These are phyloP conservation scores for Bombus ignitus DNA, from an alignment of 1,140 invertebrate species.

Conservation along the genomic window DNA sequence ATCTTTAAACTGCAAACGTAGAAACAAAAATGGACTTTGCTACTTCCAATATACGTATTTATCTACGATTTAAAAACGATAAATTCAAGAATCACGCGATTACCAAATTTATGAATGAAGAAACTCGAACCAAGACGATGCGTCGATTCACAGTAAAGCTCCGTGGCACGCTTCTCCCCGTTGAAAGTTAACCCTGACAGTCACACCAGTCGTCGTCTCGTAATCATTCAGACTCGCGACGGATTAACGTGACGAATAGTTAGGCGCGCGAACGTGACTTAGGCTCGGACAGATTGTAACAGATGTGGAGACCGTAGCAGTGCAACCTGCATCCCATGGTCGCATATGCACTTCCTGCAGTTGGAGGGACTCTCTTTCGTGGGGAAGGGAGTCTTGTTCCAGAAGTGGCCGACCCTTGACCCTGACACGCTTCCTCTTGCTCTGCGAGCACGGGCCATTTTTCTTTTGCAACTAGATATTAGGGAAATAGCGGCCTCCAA, in stretches of 20 bases:
- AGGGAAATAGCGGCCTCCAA: no score
- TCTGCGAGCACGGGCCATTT: not conserved
- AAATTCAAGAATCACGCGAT: no score
- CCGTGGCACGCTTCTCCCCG: conserved; percentile 7
- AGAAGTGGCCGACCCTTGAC: conserved; percentile 28
- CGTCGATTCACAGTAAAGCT: not conserved
- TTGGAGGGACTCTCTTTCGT: conserved; percentile 49
- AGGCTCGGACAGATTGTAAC: conserved; percentile 58
- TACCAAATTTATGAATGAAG: not conserved
- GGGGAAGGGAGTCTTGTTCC: not conserved
- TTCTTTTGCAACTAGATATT: not conserved
- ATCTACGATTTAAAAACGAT: no score
- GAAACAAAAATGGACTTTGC: no score
- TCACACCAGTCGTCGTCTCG: conserved; percentile 45
- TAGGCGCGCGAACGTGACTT: conserved; percentile 66
- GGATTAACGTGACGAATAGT: conserved; percentile 66
- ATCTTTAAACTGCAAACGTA: no score
- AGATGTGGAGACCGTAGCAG: conserved; percentile 62
- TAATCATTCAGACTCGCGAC: conserved; percentile 48
- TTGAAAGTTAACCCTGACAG: conserved; percentile 55
- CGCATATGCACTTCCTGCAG: conserved; percentile 59
- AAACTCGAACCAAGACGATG: not conserved
- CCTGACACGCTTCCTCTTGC: conserved; percentile 36
- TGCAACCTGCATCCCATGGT: conserved; percentile 57
- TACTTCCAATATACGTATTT: no score